Conservation (phyloP, 2,888 invertebrate species). For the Thera obeliscata region DNA sequence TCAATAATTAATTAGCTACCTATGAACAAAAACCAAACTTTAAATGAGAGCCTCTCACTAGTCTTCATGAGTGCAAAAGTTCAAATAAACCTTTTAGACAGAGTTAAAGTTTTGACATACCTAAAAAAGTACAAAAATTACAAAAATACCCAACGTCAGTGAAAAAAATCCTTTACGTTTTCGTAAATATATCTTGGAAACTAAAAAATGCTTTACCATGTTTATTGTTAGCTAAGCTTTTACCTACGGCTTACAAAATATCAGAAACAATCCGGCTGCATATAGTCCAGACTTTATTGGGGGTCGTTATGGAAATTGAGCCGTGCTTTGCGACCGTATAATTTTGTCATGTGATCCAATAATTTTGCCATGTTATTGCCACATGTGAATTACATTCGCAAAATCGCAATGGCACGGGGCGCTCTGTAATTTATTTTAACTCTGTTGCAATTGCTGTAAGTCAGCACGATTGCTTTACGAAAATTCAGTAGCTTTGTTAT, state of each 20-base stretch:
- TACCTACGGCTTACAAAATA: neutral
- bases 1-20: no score
- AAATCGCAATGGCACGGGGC: constrained; percentile 35
- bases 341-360: constrained; percentile 56
- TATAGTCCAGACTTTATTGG: constrained; percentile 48
- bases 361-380: constrained; percentile 53
- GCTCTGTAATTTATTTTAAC: constrained; percentile 34
- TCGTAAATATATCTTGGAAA: no score
- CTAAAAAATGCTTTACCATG: no score
- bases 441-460: constrained; percentile 30
- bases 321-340: constrained; percentile 53
- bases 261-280: constrained; percentile 10
- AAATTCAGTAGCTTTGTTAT: neutral
- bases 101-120: no score
- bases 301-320: constrained; percentile 60
- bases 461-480: constrained; percentile 10
- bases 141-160: no score
- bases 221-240: neutral
- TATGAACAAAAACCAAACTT: no score
- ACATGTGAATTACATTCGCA: constrained; percentile 47
- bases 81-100: no score
- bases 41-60: no score
- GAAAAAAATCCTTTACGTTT: no score
- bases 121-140: no score
- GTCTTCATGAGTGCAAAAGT: no score